Evolutionary conservation across 2,113 vertebrate species (phyloP).

Genomic region (Sinocyclocheilus anophthalmus): DNA sequence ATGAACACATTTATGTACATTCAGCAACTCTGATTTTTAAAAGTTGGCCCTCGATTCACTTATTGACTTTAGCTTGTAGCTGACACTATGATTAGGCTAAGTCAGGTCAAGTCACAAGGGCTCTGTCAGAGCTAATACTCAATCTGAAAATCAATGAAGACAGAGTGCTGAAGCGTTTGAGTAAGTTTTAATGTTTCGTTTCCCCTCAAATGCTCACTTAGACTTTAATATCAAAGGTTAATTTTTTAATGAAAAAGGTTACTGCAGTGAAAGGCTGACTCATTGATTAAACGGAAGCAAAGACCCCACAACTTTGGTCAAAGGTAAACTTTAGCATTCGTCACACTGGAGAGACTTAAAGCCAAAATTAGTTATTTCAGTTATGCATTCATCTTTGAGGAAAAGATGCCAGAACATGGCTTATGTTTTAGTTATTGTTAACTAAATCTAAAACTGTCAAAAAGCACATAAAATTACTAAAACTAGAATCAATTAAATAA

Average conservation of each 20-base stretch:
- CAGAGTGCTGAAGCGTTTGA: conserved; percentile 45
- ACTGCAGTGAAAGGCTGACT: neutral
- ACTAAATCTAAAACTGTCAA: too few relatives aligned
- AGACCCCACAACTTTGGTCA: conserved; percentile 13
- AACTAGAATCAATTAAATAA: too few relatives aligned
- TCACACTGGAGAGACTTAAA: neutral
- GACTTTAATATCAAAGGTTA: conserved; percentile 57
- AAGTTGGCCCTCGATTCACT: neutral
- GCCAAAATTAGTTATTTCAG: neutral
- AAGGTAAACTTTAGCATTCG: neutral
- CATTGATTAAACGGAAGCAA: neutral
- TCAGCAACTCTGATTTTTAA: neutral
- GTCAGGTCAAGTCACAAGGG: conserved; percentile 40
- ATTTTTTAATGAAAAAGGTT: neutral
- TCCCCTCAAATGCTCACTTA: conserved; percentile 43
- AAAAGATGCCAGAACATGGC: neutral
- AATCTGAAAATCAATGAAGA: conserved; percentile 55
- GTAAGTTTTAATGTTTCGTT: conserved; percentile 45
- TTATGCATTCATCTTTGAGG: neutral
- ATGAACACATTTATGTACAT: neutral
- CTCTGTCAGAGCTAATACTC: conserved; percentile 56
- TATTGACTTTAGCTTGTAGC: conserved; percentile 19
- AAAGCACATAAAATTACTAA: too few relatives aligned
- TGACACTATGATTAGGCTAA: conserved; percentile 50
- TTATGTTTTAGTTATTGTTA: neutral